Evolutionary conservation across 2,888 invertebrate species (phyloP).

Genomic region (Hoplodrina blanda): DNA sequence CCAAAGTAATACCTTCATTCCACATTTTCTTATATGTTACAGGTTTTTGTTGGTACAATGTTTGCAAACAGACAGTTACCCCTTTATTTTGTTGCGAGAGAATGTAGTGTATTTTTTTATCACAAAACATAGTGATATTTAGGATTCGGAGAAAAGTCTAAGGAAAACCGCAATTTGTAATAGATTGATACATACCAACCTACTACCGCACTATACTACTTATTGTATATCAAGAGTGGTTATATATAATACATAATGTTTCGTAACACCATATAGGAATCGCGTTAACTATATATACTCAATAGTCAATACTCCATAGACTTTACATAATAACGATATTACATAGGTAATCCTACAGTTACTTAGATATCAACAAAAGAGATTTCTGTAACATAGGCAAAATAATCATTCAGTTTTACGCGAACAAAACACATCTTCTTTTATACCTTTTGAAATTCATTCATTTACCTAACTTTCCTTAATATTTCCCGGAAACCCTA

Average conservation of each 20-base stretch:
- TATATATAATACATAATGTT: no score
- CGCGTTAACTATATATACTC: no score
- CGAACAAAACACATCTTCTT: constrained; percentile 30
- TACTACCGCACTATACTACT: no score
- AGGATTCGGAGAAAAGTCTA: constrained; percentile 16
- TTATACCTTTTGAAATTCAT: constrained; percentile 50
- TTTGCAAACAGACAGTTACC: constrained; percentile 49
- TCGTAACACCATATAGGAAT: no score
- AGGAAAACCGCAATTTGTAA: constrained; percentile 37
- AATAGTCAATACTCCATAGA: background rate
- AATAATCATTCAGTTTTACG: constrained; percentile 22
- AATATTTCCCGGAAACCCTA: constrained; percentile 43
- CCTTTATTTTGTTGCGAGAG: constrained; percentile 48
- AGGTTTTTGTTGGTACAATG: constrained; percentile 48
- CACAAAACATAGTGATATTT: constrained; percentile 30
- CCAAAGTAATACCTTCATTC: constrained; percentile 53
- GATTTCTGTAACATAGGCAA: constrained; percentile 23
- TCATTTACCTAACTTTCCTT: constrained; percentile 22
- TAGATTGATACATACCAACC: background rate
- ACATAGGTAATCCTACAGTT: constrained; percentile 6
- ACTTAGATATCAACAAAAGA: constrained; percentile 9
- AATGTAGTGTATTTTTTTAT: constrained; percentile 49
- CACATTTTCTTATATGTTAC: constrained; percentile 51
- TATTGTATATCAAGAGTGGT: no score
- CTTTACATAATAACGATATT: background rate